A percentile compares a stretch with the other conserved stretches of the same genome.
These are phyloP conservation scores for Mesorhabditis spiculigera DNA, from an alignment of 2,888 invertebrate species.

Conservation along the genomic window DNA sequence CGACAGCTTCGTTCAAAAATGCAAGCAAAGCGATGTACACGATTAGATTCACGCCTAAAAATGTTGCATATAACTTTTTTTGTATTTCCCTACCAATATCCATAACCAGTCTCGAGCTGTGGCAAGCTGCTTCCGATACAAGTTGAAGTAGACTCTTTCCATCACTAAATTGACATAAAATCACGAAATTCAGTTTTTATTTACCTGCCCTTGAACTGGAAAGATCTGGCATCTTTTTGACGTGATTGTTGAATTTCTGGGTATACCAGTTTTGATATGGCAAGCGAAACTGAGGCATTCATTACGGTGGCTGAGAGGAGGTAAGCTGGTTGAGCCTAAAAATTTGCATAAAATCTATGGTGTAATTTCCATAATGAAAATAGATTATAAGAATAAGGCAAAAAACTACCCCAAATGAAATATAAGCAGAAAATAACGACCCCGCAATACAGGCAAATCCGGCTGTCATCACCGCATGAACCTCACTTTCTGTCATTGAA, in stretches of 20 bases:
- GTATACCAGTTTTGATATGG: constrained; percentile 82
- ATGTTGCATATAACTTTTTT: background rate
- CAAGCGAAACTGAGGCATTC: constrained; percentile 89
- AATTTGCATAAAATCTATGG: background rate
- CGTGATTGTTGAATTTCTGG: constrained; percentile 81
- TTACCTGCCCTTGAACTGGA: constrained; percentile 67
- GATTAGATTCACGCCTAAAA: constrained; percentile 18
- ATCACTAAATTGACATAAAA: background rate
- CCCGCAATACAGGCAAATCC: constrained; percentile 93
- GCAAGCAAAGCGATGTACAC: background rate
- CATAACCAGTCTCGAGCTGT: background rate
- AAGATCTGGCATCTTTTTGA: constrained; percentile 72
- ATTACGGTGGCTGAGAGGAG: constrained; percentile 88
- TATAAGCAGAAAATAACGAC: constrained; percentile 85
- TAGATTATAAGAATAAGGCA: background rate
- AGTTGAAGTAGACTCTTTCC: background rate
- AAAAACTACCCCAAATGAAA: constrained; percentile 67
- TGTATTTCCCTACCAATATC: background rate
- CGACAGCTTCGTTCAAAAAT: background rate
- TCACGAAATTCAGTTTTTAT: background rate
- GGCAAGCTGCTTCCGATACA: background rate
- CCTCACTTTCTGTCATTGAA: constrained; percentile 82
- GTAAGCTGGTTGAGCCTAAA: constrained; percentile 72
- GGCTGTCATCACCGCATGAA: constrained; percentile 83
- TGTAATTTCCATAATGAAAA: background rate